Evolutionary conservation across 1,140 invertebrate genomes (phyloP), one percentile per base, ranked within the genome.

Genomic region (Paraescarpia echinospica): DNA sequence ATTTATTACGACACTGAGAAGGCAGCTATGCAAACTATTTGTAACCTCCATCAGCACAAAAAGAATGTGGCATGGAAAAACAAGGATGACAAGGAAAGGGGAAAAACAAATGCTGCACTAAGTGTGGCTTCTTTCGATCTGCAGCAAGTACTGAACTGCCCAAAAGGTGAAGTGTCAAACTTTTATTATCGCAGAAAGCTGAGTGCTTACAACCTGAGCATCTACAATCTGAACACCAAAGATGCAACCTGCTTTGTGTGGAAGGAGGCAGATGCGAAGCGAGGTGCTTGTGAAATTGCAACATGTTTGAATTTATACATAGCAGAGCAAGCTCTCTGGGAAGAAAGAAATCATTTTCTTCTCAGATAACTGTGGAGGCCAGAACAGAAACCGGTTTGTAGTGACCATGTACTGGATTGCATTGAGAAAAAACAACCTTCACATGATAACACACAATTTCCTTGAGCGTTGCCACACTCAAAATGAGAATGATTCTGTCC

Each of bases 291-390:
- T 92, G 92, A 94, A 89, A 92, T 94, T 88, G 92, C 51, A 34
- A 94, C 93, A 34, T 93, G 93, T 89, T 41, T 94, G 14, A 35
- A 92, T 48, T 90, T 59, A 9, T 90, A 92, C 51, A 48, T 94
- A 90, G 90, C 59, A 92, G 90, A 12, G 22, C 2, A 0, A 77
- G 59, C 59, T 18, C 12, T 27, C 34, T 35, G 91, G 90, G 59
- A 34, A 91, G 27, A 41, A 91, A 34, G 35, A 48, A 92, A 90
- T 93, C 12, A 92, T 48, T 89, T 59, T 93, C 9, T 94, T 92
- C 89, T 92, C 91, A 35, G 93, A 94, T 90, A 93, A 92, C 33
- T 93, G 93, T 89, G 93, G 93, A 41, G 93, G 93, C 35, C 93
- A 94, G 77, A 94, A 94, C 59, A 33, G 93, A 51, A 94, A 94